These are phyloP conservation scores for Shinisaurus crocodilurus DNA, from an alignment of 2,113 vertebrate species.

Conservation along the genomic window DNA sequence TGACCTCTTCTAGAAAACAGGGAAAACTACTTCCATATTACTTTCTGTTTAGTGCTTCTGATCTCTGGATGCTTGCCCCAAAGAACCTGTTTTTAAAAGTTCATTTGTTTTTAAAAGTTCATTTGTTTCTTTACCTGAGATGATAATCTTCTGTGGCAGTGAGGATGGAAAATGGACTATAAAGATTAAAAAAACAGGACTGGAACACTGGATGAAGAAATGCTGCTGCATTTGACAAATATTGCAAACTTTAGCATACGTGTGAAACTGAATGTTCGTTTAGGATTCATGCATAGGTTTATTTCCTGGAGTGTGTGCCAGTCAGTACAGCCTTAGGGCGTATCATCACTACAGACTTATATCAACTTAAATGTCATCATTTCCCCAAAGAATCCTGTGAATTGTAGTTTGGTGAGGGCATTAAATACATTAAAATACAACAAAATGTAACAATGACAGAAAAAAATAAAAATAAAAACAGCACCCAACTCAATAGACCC, in stretches of 20 bases:
- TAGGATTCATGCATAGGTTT: background rate
- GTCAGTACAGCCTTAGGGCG: background rate
- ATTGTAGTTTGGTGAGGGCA: background rate
- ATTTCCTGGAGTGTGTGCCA: background rate
- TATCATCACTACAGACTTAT: background rate
- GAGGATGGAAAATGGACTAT: background rate
- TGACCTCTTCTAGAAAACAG: slow-evolving; percentile 4
- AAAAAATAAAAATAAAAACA: too few species aligned
- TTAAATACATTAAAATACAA: too few species aligned
- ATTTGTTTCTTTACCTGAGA: background rate
- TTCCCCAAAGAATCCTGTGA: background rate
- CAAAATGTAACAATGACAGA: too few species aligned
- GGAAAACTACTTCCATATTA: background rate
- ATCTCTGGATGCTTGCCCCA: background rate
- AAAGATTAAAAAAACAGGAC: accelerated
- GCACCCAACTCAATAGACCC: too few species aligned
- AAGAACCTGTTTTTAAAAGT: background rate
- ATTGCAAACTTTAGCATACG: background rate
- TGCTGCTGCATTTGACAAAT: background rate
- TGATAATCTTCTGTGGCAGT: background rate
- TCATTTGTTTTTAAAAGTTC: background rate
- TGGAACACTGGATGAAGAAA: background rate
- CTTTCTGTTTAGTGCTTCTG: background rate
- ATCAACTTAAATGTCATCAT: background rate
- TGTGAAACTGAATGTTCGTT: background rate